phyloP scores from a whole-genome alignment of 1,140 invertebrate species.

The Drosophila subpulchrella region DNA sequence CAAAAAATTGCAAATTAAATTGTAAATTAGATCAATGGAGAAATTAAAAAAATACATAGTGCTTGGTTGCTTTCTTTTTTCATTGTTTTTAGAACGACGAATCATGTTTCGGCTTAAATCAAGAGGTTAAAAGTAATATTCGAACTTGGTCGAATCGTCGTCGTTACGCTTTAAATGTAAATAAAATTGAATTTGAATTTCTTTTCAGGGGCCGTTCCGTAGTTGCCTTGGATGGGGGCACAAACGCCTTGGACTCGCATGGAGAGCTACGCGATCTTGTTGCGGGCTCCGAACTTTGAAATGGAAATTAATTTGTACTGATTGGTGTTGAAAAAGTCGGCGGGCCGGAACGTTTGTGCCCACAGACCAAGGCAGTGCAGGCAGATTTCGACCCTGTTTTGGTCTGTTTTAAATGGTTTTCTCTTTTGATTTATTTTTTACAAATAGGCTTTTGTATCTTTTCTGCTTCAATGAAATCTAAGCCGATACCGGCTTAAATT shows the following conservation, averaged over 20 bases:
- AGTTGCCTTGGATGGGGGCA: slow-evolving; percentile 40
- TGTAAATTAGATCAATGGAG: slow-evolving; percentile 78
- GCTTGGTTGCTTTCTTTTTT: slow-evolving; percentile 32
- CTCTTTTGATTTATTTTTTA: slow-evolving; percentile 20
- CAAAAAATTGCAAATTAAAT: slow-evolving; percentile 83
- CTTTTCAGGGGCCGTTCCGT: slow-evolving; percentile 16
- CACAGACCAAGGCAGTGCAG: slow-evolving; percentile 28
- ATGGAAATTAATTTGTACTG: slow-evolving; percentile 81
- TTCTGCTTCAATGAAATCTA: slow-evolving; percentile 49
- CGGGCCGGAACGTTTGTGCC: slow-evolving; percentile 36
- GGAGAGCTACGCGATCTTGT: slow-evolving; percentile 30
- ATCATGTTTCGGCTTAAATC: slow-evolving; percentile 64
- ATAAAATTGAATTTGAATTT: slow-evolving; percentile 46
- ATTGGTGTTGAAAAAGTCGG: slow-evolving; percentile 63
- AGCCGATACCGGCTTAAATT: slow-evolving; percentile 54
- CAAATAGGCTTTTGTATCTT: slow-evolving; percentile 26
- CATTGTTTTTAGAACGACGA: slow-evolving; percentile 53
- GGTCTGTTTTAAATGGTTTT: slow-evolving; percentile 42
- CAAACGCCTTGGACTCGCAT: slow-evolving; percentile 30
- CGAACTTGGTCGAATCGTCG: slow-evolving; percentile 62
- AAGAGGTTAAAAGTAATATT: slow-evolving; percentile 70
- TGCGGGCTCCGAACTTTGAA: slow-evolving; percentile 62
- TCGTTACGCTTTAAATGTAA: slow-evolving; percentile 43
- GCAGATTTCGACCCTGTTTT: slow-evolving; percentile 44
- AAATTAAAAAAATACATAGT: slow-evolving; percentile 57